phyloP scores from a whole-genome alignment of 2,113 vertebrate species.

The Anhinga rufa region DNA sequence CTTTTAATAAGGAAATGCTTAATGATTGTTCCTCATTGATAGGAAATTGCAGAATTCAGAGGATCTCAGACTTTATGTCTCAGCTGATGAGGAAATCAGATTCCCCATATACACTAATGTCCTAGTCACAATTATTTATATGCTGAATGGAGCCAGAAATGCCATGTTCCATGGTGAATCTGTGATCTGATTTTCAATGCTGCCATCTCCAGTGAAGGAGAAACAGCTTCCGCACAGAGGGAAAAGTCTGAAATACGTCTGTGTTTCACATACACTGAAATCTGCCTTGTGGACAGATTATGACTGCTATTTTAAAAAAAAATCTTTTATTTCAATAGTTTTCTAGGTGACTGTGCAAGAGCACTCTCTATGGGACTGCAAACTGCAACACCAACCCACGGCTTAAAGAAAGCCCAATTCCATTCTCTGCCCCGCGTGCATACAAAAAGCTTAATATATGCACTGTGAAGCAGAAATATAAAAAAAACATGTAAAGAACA shows the following conservation, averaged over 20 bases:
- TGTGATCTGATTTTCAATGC: not conserved
- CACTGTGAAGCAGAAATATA: not conserved
- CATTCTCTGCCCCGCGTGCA: not conserved
- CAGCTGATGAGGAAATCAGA: not conserved
- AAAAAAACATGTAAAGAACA: not conserved
- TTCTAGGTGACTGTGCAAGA: not conserved
- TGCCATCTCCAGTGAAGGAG: not conserved
- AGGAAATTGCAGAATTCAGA: slow-evolving; percentile 18
- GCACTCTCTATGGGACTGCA: not conserved
- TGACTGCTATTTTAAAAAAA: not conserved
- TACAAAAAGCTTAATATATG: not conserved
- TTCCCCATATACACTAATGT: not conserved
- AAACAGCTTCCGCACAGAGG: not conserved
- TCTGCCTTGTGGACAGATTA: not conserved
- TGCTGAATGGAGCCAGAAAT: not conserved
- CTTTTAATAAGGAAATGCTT: slow-evolving; percentile 19
- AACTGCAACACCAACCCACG: no score
- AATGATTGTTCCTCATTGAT: not conserved
- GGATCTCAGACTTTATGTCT: slow-evolving; percentile 30
- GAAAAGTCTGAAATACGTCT: not conserved
- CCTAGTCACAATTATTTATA: not conserved
- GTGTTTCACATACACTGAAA: not conserved
- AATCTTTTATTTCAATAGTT: not conserved
- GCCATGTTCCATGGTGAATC: not conserved
- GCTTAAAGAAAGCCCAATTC: not conserved